Evolutionary conservation across 2,888 invertebrate genomes (phyloP), one percentile per base, ranked within the genome.

Genomic region (Cataglyphis cursor): DNA sequence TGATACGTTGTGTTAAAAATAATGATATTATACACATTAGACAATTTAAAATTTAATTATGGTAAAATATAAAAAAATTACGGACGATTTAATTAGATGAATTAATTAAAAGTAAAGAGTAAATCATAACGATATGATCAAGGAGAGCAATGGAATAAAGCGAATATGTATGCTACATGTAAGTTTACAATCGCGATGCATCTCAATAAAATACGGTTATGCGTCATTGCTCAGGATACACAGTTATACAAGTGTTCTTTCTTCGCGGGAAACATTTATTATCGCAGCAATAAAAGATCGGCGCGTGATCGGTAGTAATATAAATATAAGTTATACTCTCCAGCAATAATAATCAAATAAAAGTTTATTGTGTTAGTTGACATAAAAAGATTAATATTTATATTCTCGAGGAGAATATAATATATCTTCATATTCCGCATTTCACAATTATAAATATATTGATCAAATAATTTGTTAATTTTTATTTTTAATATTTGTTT

Each of bases 251-350:
- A 66, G 35, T 81, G 48, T 73, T 66, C 65, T 72, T 59, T 62
- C 41, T 51, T 59, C 51, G 73, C 48, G 65, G 28, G 65, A 83
- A 73, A 66, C 59, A 83, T 81, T 72, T 83, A 76, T 84, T 72
- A 76, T 59, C 51, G 51, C 59, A 64, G 54, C 61, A 73, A 85
- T 72, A 68, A 85, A 78, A 76, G 59, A 73, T 78, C 24, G 51
- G 51, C 54, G 31, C 31, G 31, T 4, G 65, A 75, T 21, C 61
- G 48, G 38, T 65, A 35, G 57, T 12, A 51, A 82, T 82, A 84
- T 51, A 51, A 51, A 48, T 82, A 75, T 84, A 76, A 84, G 15
- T 62, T 74, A 24, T 62, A 18, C 9, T 2, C 51, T 2, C 51
- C 62, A 59, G 24, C 44, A 64, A 64, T 82, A 75, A 65, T 82